A percentile compares a stretch with the other conserved stretches of the same genome.
These are phyloP conservation scores for Augochlorella aurata DNA, from an alignment of 2,888 invertebrate species.

Conservation along the genomic window DNA sequence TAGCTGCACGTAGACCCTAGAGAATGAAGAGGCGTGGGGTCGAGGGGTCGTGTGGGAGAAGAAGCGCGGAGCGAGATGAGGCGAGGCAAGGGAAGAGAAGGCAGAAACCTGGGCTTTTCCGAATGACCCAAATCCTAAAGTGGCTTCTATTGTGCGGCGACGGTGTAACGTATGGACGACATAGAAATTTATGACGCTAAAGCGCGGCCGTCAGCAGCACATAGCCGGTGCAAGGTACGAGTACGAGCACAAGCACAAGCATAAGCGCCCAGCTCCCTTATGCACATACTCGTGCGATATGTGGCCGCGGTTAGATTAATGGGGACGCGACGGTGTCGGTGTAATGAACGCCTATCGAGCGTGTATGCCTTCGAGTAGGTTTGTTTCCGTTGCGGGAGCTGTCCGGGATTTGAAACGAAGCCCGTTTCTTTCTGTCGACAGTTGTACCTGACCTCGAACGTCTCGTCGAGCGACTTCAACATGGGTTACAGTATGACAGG, in stretches of 20 bases:
- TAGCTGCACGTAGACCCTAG: background rate
- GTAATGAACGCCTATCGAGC: no score
- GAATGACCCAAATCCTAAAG: conserved; percentile 62
- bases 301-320: no score
- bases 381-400: no score
- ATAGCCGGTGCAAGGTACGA: background rate
- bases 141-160: conserved; percentile 67
- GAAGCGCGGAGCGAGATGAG: background rate
- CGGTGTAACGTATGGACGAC: conserved; percentile 40
- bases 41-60: background rate
- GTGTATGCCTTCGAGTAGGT: no score
- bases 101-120: conserved; percentile 19
- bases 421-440: conserved; percentile 74
- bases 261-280: background rate
- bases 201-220: conserved; percentile 39
- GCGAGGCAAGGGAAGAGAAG: background rate
- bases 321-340: no score
- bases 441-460: conserved; percentile 92
- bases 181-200: conserved; percentile 52
- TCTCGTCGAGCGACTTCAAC: conserved; percentile 93
- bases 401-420: conserved; percentile 2
- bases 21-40: background rate
- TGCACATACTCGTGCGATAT: background rate
- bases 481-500: conserved; percentile 96
- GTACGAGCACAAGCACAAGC: background rate